Base-by-base conservation (phyloP, 2,888 invertebrate species). In the Cosmia trapezina region DNA sequence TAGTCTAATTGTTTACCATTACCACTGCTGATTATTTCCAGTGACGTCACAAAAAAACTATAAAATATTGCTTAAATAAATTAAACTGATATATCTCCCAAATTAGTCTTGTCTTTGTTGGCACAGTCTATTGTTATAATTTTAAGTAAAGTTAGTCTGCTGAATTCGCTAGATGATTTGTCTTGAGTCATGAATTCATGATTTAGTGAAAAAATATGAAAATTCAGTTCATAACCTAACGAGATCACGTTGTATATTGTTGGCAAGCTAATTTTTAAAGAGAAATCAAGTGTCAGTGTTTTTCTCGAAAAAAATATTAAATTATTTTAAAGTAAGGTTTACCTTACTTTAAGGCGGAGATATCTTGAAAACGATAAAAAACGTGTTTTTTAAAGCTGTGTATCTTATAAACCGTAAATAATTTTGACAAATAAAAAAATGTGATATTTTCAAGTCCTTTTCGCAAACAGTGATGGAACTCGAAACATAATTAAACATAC, bases 11-110 rank as follows among this genome's bases (percentile, higher is more conserved):
- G 37, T 59, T 54, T 57, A 14, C 11, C 7, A 64, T 61, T 7
- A 51, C 17, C 53, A 60, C 47, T 57, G 28, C 54, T 19, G 8
- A 12, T 77, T 76, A 49, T 66, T 54, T 69, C 56, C 43, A 51
- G 12, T 66, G 61, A 72, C 72, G 65, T 77, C 49, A 72, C 12
- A 14, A n/a, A 43, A 14, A 49, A 33, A 49, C 14, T 41, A 70
- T 54, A 47, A 60, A 54, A 56, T 61, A 69, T 33, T 62, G 33
- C 53, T n/a, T 28, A 51, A 37, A 41, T 60, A 56, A 56, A 67
- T 73, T 73, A 66, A 56, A 72, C 63, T 77, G 73, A 83, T 49
- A 47, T 60, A 81, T 79, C 9, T 49, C 28, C 6, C 33, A 57
- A 70, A 73, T 83, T 53, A 56, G 22, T 83, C 70, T 60, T 69